Percentiles rank a stretch among this genome's conserved stretches.
These are phyloP conservation scores for Mastacembelus armatus DNA, from an alignment of 2,797 vertebrate genomes.

Conservation along the genomic window DNA sequence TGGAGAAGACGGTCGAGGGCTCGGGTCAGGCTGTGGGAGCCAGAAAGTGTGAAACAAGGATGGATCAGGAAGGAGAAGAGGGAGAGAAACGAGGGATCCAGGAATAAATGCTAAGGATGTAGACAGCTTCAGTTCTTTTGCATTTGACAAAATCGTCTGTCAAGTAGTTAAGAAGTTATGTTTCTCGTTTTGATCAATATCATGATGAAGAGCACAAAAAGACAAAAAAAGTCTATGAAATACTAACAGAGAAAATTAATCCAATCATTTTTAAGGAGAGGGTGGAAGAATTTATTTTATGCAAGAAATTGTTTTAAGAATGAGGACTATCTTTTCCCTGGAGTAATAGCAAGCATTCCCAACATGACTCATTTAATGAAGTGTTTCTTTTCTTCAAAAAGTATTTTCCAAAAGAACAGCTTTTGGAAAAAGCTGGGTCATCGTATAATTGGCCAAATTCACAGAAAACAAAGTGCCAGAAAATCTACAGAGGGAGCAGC, in stretches of 20 bases:
- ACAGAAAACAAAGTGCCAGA: conserved; percentile 12
- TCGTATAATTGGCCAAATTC: not conserved
- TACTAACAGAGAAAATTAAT: not conserved
- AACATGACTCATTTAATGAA: not conserved
- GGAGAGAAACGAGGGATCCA: conserved; percentile 10
- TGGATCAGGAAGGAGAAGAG: conserved; percentile 15
- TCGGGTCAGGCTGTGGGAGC: conserved; percentile 28
- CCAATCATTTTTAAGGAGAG: no score
- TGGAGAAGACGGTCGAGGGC: conserved; percentile 1
- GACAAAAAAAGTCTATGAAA: not conserved
- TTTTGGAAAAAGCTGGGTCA: not conserved
- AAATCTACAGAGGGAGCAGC: conserved; percentile 11
- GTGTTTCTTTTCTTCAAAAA: conserved; percentile 1
- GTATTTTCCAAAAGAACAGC: not conserved
- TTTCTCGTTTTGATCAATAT: not conserved
- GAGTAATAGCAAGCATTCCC: not conserved
- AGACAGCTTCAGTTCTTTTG: no score
- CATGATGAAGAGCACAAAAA: not conserved
- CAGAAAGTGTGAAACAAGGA: conserved; percentile 32
- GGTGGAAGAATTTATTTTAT: not conserved
- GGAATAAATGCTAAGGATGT: conserved; percentile 23
- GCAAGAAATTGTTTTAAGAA: not conserved
- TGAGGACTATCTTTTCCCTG: not conserved
- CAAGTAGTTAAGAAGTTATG: not conserved
- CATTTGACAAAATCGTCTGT: not conserved